phyloP scores from a whole-genome alignment of 2,797 vertebrate genomes.

The Mormyrops boulengeri region DNA sequence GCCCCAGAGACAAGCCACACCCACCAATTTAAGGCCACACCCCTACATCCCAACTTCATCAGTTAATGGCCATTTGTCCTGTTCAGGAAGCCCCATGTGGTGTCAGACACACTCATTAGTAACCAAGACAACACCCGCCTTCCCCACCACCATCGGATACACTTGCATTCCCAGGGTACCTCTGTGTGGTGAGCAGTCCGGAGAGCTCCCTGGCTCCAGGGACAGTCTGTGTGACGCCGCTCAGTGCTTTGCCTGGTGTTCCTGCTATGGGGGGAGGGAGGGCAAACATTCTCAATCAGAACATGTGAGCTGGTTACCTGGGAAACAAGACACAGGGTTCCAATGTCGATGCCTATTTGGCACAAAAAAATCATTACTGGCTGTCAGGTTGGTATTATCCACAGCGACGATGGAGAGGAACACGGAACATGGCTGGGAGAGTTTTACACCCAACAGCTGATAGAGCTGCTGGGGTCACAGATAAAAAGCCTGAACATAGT shows the following conservation, averaged over 20 bases:
- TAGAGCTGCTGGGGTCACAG: neutral
- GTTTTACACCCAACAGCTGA: neutral
- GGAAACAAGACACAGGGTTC: neutral
- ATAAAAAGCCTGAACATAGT: neutral
- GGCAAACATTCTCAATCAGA: neutral
- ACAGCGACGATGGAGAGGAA: neutral
- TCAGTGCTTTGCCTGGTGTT: constrained; percentile 69
- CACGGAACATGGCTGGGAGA: neutral
- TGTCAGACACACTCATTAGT: neutral
- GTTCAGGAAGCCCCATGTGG: neutral
- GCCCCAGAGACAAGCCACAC: neutral
- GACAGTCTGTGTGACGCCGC: constrained; percentile 68
- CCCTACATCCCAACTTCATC: neutral
- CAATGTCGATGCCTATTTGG: neutral
- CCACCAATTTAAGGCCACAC: neutral
- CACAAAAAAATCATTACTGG: neutral
- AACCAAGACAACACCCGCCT: constrained; percentile 33
- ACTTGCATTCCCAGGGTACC: constrained; percentile 55
- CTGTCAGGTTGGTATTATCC: neutral
- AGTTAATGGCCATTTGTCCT: neutral
- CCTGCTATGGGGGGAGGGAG: constrained; percentile 35
- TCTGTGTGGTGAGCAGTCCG: constrained; percentile 76
- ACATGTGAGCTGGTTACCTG: neutral
- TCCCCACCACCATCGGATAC: constrained; percentile 20
- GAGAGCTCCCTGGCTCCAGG: constrained; percentile 76